A percentile compares a stretch with the other conserved stretches of the same genome.
These are phyloP conservation scores for Zaprionus camerounensis DNA, from an alignment of 1,140 invertebrate genomes.

Conservation along the genomic window DNA sequence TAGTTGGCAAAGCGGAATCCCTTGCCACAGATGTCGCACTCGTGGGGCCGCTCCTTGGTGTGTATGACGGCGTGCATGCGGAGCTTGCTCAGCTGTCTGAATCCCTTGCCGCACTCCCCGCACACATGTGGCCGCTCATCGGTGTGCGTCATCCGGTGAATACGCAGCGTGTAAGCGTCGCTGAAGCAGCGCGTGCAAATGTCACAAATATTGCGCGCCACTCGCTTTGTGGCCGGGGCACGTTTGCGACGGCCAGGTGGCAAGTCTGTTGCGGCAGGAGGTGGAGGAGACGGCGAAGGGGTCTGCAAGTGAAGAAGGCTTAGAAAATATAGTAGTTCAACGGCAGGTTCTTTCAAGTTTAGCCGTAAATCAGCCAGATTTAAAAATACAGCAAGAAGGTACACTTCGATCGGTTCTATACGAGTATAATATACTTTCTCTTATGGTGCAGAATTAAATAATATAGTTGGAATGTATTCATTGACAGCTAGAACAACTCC, in stretches of 20 bases:
- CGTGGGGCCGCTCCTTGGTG: constrained; percentile 85
- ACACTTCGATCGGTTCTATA: no score
- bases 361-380: no score
- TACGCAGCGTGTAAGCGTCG: constrained; percentile 70
- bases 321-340: no score
- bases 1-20: constrained; percentile 86
- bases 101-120: constrained; percentile 70
- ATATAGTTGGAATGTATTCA: no score
- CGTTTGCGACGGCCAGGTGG: background rate
- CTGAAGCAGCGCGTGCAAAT: constrained; percentile 55
- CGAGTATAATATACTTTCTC: no score
- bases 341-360: no score
- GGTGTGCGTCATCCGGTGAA: constrained; percentile 76
- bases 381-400: no score
- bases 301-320: background rate
- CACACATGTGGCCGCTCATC: constrained; percentile 79
- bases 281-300: background rate
- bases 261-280: background rate
- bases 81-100: constrained; percentile 75
- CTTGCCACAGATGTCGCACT: constrained; percentile 86
- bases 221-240: background rate
- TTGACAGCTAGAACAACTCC: no score
- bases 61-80: constrained; percentile 85
- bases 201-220: constrained; percentile 44
- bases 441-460: no score